These are phyloP conservation scores for Brachyhypopomus gauderio DNA, from an alignment of 2,113 vertebrate genomes.

Conservation along the genomic window DNA sequence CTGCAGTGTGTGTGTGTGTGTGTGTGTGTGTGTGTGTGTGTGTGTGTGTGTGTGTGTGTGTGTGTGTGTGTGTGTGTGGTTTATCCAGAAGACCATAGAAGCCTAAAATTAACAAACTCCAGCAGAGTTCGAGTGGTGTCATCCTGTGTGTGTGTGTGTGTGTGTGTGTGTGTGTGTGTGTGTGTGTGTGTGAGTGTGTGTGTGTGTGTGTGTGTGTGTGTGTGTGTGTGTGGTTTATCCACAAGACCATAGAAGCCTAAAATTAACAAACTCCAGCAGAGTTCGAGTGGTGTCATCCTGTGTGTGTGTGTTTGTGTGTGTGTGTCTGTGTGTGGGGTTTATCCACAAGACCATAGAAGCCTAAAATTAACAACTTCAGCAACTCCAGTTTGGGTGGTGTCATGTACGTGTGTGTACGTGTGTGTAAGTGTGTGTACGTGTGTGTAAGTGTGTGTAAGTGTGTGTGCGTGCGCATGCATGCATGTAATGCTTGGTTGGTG, in stretches of 20 bases:
- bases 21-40: slow-evolving; percentile 32
- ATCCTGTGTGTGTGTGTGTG: slow-evolving; percentile 5
- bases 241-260: no score
- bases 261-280: slow-evolving; percentile 29
- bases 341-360: no score
- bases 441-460: not conserved
- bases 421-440: no score
- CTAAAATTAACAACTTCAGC: slow-evolving; percentile 19
- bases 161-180: not conserved
- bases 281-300: not conserved
- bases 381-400: not conserved
- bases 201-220: not conserved
- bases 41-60: slow-evolving; percentile 13
- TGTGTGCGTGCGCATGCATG: not conserved
- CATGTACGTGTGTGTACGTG: not conserved
- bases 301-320: slow-evolving; percentile 4
- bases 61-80: slow-evolving; percentile 17
- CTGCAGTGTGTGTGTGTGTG: slow-evolving; percentile 36
- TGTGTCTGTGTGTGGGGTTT: not conserved
- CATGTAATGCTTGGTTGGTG: slow-evolving; percentile 22
- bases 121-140: slow-evolving; percentile 4
- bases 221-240: not conserved
- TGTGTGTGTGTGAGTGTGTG: slow-evolving; percentile 9
- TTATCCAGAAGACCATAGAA: no score
- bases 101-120: slow-evolving; percentile 24